phyloP scores from a whole-genome alignment of 2,888 invertebrate genomes.

The Drosophila setosimentum region DNA sequence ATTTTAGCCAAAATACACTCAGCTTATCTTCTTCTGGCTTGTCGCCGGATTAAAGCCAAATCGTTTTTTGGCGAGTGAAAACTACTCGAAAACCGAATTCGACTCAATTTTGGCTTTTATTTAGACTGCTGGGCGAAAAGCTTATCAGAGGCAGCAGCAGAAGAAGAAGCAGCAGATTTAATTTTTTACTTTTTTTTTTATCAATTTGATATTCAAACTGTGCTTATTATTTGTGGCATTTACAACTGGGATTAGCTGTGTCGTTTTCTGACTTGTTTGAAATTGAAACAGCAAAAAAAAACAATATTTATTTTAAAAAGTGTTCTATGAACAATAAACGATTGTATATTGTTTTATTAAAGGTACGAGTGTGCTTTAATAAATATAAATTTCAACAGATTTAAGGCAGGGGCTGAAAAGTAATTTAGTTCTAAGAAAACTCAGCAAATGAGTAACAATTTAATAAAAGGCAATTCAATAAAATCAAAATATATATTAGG shows the following conservation, averaged over 20 bases:
- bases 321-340: not conserved
- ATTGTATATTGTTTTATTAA: not conserved
- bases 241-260: not conserved
- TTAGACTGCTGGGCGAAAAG: not conserved
- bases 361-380: not conserved
- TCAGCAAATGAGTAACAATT: not conserved
- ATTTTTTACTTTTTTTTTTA: not conserved
- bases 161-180: not conserved
- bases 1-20: not conserved
- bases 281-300: not conserved
- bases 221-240: not conserved
- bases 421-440: not conserved
- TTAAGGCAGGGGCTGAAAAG: not conserved
- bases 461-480: not conserved
- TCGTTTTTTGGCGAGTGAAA: not conserved
- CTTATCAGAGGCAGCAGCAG: not conserved
- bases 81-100: not conserved
- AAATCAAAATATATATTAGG: not conserved
- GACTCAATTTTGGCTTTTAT: not conserved
- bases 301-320: not conserved
- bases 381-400: not conserved
- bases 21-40: not conserved
- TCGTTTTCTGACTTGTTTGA: not conserved
- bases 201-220: not conserved
- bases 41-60: slow-evolving; percentile 1